These are phyloP conservation scores for Corvus hawaiiensis DNA, from an alignment of 2,113 vertebrate genomes.

Conservation along the genomic window DNA sequence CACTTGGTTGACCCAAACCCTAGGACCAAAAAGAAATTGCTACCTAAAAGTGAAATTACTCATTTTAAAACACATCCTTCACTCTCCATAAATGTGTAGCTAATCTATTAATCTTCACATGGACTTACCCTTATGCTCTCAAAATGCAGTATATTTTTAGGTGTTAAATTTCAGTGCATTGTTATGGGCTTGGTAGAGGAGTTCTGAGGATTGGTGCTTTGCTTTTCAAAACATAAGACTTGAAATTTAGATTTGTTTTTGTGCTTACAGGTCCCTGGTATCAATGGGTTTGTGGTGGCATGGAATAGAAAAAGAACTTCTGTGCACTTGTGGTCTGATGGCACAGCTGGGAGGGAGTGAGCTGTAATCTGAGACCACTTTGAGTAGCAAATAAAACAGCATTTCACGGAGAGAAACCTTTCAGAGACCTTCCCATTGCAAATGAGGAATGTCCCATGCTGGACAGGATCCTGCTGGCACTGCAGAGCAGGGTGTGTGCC, in stretches of 20 bases:
- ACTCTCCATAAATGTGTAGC: not conserved
- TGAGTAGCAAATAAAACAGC: slow-evolving; percentile 8
- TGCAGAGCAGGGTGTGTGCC: not conserved
- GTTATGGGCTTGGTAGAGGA: not conserved
- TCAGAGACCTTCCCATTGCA: not conserved
- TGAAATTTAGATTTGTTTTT: not conserved
- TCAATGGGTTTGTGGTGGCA: not conserved
- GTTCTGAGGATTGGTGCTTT: not conserved
- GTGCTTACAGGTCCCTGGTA: not conserved
- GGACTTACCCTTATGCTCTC: not conserved
- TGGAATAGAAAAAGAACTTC: slow-evolving; percentile 5
- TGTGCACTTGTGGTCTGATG: not conserved
- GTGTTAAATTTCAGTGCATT: not conserved
- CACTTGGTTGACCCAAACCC: not conserved
- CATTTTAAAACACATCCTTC: not conserved
- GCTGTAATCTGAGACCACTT: not conserved
- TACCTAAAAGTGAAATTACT: not conserved
- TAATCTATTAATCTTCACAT: not conserved
- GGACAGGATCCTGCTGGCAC: fast-evolving
- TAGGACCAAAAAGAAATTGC: not conserved
- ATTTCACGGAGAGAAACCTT: not conserved
- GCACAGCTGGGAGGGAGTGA: not conserved
- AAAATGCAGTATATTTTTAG: not conserved
- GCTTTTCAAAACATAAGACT: not conserved
- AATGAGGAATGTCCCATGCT: not conserved